Evolutionary conservation across 2,113 vertebrate genomes (phyloP).

Genomic region (Saguinus midas): DNA sequence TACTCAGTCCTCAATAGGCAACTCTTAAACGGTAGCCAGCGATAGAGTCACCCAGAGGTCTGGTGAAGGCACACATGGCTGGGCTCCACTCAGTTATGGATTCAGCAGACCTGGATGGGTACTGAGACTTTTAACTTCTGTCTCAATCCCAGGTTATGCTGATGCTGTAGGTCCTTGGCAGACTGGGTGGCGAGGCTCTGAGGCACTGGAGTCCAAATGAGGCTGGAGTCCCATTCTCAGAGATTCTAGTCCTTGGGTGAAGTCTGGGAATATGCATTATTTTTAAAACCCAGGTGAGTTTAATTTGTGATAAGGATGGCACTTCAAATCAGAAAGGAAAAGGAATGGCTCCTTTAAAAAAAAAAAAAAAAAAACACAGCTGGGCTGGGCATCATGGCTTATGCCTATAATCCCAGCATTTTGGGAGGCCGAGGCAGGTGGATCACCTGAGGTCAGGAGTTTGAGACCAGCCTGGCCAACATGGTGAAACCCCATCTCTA

Average conservation of each 20-base stretch:
- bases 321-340: neutral
- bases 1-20: neutral
- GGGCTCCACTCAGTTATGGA: neutral
- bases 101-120: too few relatives aligned
- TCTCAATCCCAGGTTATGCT: too few relatives aligned
- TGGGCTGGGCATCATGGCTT: too few relatives aligned
- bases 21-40: neutral
- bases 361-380: neutral
- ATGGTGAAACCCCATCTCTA: too few relatives aligned
- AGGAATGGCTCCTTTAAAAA: neutral
- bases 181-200: neutral
- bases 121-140: neutral
- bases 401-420: too few relatives aligned
- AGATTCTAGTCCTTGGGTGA: neutral
- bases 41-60: neutral
- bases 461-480: too few relatives aligned
- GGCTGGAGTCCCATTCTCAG: neutral
- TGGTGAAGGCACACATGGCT: accelerated
- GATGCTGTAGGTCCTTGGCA: accelerated
- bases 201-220: neutral
- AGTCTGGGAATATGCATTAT: neutral
- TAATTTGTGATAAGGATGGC: neutral
- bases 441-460: too few relatives aligned
- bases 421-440: too few relatives aligned
- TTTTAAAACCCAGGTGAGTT: neutral